These are phyloP conservation scores for Philaethria dido DNA, from an alignment of 2,888 invertebrate species.

Conservation along the genomic window DNA sequence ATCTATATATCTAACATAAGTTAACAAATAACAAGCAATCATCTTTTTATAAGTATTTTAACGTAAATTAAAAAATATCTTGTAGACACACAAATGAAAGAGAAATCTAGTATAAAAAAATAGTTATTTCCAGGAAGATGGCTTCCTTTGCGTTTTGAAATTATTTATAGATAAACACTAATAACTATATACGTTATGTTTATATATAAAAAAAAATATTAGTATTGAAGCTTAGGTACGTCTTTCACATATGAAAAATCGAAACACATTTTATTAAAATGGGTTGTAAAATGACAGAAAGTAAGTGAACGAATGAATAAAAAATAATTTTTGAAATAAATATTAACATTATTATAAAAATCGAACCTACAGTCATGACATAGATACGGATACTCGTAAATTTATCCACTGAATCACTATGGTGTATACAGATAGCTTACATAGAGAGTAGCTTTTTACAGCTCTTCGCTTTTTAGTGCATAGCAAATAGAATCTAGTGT, in stretches of 20 bases:
- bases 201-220: no score
- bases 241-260: no score
- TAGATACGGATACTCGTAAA: no score
- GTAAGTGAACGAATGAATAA: no score
- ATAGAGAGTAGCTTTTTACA: no score
- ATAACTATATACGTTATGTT: neutral
- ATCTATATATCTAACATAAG: no score
- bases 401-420: no score
- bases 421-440: no score
- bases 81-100: slow-evolving; percentile 9
- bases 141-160: slow-evolving; percentile 18
- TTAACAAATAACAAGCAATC: neutral
- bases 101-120: slow-evolving; percentile 42
- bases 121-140: slow-evolving; percentile 26
- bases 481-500: no score
- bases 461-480: no score
- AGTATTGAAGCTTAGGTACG: no score
- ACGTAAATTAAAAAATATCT: neutral
- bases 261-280: no score
- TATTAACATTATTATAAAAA: neutral
- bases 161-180: neutral
- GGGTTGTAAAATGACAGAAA: neutral
- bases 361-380: neutral
- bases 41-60: neutral
- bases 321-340: neutral